These are phyloP conservation scores for Myotis pilosus DNA, from an alignment of 2,797 vertebrate species.

Conservation along the genomic window DNA sequence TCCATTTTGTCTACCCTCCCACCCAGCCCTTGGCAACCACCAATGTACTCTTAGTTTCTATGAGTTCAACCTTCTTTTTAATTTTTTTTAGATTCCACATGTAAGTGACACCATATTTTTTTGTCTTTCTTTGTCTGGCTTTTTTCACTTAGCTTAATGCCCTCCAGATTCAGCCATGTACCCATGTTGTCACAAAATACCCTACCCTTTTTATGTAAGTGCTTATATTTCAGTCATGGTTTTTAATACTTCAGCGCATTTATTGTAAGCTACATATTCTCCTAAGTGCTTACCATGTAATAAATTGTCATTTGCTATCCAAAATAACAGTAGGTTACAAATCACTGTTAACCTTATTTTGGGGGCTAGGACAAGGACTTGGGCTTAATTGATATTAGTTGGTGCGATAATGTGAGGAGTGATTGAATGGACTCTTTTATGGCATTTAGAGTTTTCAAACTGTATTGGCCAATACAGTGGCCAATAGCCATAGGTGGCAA, in stretches of 20 bases:
- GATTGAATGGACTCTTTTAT: not conserved
- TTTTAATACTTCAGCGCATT: constrained; percentile 25
- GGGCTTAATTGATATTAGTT: not conserved
- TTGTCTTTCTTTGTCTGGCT: not conserved
- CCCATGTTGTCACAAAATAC: not conserved
- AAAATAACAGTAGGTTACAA: not conserved
- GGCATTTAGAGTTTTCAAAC: not conserved
- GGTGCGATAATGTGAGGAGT: not conserved
- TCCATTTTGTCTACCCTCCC: not conserved
- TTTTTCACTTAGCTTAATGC: not conserved
- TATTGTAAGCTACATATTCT: not conserved
- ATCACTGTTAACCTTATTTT: not conserved
- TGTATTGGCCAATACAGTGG: not conserved
- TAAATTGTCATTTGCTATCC: not conserved
- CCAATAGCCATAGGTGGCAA: not conserved
- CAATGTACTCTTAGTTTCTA: not conserved
- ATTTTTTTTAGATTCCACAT: not conserved
- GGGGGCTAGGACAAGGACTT: not conserved
- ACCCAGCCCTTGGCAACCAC: not conserved
- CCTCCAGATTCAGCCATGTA: not conserved
- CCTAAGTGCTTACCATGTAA: not conserved
- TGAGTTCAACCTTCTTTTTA: not conserved
- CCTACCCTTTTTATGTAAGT: constrained; percentile 25
- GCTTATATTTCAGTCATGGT: not conserved
- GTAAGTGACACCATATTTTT: not conserved